Evolutionary conservation across 2,888 invertebrate genomes (phyloP).

Genomic region (Phyllotreta cruciferae): DNA sequence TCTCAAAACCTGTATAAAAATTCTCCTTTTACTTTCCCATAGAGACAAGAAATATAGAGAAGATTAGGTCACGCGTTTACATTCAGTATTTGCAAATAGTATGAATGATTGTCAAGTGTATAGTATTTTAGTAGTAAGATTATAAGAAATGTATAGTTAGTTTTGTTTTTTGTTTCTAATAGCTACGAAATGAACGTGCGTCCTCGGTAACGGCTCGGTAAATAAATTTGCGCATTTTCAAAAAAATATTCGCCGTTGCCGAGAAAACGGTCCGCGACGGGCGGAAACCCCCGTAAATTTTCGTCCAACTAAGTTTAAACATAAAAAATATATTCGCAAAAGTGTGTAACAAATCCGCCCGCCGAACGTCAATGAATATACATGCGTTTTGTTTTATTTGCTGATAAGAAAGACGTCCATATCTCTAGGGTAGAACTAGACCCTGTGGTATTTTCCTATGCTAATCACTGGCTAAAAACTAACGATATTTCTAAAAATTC

Average conservation of each 20-base stretch:
- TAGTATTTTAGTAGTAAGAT: conserved; percentile 48
- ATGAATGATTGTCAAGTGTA: conserved; percentile 60
- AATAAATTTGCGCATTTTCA: no score
- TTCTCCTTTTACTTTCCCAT: conserved; percentile 27
- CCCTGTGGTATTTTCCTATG: conserved; percentile 60
- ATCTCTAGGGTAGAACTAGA: conserved; percentile 61
- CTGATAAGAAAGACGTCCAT: conserved; percentile 47
- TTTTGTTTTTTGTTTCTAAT: conserved; percentile 27
- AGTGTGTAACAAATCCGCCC: neutral
- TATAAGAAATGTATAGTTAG: conserved; percentile 52
- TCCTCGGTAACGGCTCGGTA: neutral
- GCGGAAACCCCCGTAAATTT: neutral
- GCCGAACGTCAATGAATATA: conserved; percentile 26
- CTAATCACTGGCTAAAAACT: conserved; percentile 59
- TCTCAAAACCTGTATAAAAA: conserved; percentile 18
- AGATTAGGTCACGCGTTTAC: conserved; percentile 48
- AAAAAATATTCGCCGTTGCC: no score
- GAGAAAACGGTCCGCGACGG: no score
- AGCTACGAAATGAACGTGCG: conserved; percentile 11
- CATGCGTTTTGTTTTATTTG: conserved; percentile 4
- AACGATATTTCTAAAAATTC: conserved; percentile 53
- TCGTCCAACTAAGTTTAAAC: neutral
- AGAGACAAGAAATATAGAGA: conserved; percentile 42
- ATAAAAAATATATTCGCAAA: no score
- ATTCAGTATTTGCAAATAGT: conserved; percentile 48